Base-by-base conservation (phyloP, 23 tunicate genomes). In the Corella eumyota region DNA sequence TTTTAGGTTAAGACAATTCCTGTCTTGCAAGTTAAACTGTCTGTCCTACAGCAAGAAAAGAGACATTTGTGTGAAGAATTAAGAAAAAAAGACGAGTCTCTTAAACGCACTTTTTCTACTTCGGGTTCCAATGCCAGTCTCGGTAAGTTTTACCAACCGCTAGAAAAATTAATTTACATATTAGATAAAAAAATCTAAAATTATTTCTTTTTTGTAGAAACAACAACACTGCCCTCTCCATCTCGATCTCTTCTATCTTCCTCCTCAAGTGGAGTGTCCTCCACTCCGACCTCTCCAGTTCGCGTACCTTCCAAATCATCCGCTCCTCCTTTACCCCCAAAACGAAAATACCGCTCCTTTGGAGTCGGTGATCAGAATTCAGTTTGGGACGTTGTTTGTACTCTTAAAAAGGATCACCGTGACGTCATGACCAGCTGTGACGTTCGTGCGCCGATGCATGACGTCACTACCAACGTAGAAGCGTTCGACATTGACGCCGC, bases 1-100 rank as follows among this genome's bases (percentile, higher is more conserved):
- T n/a, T 68, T 46, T 62, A 85, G 95, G 85, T 77, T 31, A 85
- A 85, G 60, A 81, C 69, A 19, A 77, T 85, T 28, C 95, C 95
- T 6, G 77, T 66, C 25, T 60, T 85, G 34, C 73, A 85, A 85
- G 85, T 77, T 0, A 75, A 77, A 40, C 71, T 85, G 5, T 77
- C 85, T 21, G 95, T 76, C 36, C 70, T 85, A 0, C 85, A 85
- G 60, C 79, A 85, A 59, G 95, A 85, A 36, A 85, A 85, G 56
- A 56, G 58, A 31, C 80, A 83, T 46, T 52, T 83, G 1, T 28
- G 55, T 22, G 82, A 69, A 56, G 72, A 83, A 34, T 17, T 83
- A 49, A 67, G 64, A 23, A 63, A 63, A 33, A 55, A 58, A 44
- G 50, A 66, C 26, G 50, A 48, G n/a, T 9, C 63, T 24, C n/a